These are phyloP conservation scores for Drosophila mulleri DNA, from an alignment of 2,888 invertebrate species.

Conservation along the genomic window DNA sequence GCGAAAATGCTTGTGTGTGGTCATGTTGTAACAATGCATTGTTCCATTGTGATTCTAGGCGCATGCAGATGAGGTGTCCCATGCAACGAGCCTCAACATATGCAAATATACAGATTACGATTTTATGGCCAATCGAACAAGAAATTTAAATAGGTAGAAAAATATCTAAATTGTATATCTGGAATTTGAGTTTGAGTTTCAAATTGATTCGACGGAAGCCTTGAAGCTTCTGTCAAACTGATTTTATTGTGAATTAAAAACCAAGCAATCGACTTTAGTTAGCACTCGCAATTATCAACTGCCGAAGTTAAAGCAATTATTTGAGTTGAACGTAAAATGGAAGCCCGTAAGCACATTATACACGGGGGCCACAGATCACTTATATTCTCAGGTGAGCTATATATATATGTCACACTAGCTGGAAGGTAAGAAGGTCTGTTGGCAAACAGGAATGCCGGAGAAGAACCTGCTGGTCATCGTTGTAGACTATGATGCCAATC, in stretches of 20 bases:
- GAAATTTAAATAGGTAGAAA: not conserved
- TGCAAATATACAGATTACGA: not conserved
- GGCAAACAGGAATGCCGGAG: not conserved
- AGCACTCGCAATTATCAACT: not conserved
- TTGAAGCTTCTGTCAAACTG: not conserved
- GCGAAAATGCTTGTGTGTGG: constrained; percentile 80
- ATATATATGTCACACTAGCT: not conserved
- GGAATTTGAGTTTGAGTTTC: not conserved
- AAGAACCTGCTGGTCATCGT: not conserved
- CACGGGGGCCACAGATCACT: not conserved
- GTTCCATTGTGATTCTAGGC: constrained; percentile 40
- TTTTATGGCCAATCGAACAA: not conserved
- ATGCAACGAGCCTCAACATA: not conserved
- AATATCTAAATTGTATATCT: not conserved
- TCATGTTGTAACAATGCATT: constrained; percentile 79
- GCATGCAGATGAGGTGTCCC: constrained; percentile 53
- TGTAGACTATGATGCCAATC: not conserved
- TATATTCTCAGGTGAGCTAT: not conserved
- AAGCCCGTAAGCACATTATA: not conserved
- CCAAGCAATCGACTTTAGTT: not conserved
- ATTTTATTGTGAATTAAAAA: not conserved
- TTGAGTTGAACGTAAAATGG: not conserved
- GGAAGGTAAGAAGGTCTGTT: not conserved
- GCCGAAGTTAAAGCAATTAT: not conserved
- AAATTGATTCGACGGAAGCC: not conserved